These are phyloP conservation scores for Sebastes elongatus DNA, from an alignment of 2,797 vertebrate genomes.

Conservation along the genomic window DNA sequence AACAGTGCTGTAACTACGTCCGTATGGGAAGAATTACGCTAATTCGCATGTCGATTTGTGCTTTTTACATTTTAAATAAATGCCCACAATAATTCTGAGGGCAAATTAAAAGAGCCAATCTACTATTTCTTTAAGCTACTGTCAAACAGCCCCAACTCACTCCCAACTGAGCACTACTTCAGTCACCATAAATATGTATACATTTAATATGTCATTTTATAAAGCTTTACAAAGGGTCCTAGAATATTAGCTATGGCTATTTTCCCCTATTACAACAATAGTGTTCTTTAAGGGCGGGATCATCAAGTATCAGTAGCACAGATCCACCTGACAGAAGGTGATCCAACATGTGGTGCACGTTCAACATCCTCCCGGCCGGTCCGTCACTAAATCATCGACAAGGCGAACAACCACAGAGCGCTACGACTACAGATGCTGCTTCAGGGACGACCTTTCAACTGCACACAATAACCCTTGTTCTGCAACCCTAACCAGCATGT, in stretches of 20 bases:
- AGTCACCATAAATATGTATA: slow-evolving; percentile 18
- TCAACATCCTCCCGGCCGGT: slow-evolving; percentile 13
- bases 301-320: slow-evolving; percentile 5
- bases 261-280: slow-evolving; percentile 29
- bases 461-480: neutral
- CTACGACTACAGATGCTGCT: neutral
- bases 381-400: slow-evolving; percentile 3
- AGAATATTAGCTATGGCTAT: slow-evolving; percentile 54
- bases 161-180: slow-evolving; percentile 19
- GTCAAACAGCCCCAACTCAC: slow-evolving; percentile 57
- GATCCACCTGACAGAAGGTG: neutral
- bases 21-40: neutral
- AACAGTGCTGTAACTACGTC: slow-evolving; percentile 25
- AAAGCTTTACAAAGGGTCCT: slow-evolving; percentile 15
- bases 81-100: neutral
- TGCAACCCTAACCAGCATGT: neutral
- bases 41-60: slow-evolving; percentile 4
- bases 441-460: too few species aligned
- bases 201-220: slow-evolving; percentile 5
- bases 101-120: neutral
- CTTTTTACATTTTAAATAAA: slow-evolving; percentile 22
- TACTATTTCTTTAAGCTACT: neutral
- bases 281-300: neutral
- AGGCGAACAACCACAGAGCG: neutral
- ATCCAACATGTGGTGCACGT: slow-evolving; percentile 38